A percentile compares a stretch with the other conserved stretches of the same genome.
Conservation (phyloP, 2,113 vertebrate genomes). For the Chiloscyllium plagiosum region DNA sequence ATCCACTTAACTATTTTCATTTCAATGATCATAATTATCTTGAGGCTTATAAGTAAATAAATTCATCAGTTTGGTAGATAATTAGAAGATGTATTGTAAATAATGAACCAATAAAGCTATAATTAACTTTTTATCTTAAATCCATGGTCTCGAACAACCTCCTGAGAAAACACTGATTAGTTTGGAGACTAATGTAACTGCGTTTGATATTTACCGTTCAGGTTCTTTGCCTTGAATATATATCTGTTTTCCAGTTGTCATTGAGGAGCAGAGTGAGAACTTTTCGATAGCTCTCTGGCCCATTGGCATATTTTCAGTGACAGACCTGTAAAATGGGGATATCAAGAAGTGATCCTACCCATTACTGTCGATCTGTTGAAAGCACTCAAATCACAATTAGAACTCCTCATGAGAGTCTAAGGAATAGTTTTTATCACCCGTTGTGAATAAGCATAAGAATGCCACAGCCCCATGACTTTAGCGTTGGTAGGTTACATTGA, state of each 20-base stretch:
- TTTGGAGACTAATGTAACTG: neutral
- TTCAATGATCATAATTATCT: slow-evolving; percentile 7
- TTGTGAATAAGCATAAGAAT: neutral
- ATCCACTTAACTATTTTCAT: slow-evolving; percentile 16
- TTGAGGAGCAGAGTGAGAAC: neutral
- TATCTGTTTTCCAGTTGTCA: neutral
- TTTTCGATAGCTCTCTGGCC: neutral
- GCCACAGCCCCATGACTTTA: neutral
- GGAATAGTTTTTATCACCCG: neutral
- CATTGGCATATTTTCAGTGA: neutral
- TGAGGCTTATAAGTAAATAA: neutral
- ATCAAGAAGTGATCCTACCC: neutral
- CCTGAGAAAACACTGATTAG: neutral
- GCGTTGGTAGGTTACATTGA: neutral
- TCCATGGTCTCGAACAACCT: neutral
- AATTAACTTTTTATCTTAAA: slow-evolving; percentile 1
- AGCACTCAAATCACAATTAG: neutral
- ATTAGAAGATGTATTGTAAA: slow-evolving; percentile 19
- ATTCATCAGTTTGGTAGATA: neutral
- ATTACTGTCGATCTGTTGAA: neutral
- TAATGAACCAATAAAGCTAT: neutral
- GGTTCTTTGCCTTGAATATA: neutral
- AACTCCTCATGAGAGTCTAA: neutral
- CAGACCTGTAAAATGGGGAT: neutral
- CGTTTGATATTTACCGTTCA: neutral